Evolutionary conservation across 2,797 vertebrate species (phyloP).

Genomic region (Phoxinus dragarum): DNA sequence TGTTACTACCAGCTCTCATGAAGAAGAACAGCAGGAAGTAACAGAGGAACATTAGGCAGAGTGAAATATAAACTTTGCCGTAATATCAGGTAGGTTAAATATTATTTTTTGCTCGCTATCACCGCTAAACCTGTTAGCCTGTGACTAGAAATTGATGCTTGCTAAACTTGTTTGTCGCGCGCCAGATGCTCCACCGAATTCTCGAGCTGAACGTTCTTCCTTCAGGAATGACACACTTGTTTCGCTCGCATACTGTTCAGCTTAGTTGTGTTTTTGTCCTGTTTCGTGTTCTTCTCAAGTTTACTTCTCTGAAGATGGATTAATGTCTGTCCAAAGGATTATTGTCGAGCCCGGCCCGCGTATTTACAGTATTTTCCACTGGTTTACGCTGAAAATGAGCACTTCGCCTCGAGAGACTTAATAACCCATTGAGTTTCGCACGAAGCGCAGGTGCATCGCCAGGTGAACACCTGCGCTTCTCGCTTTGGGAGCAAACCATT

Average conservation of each 20-base stretch:
- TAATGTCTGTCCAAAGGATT: conserved; percentile 21
- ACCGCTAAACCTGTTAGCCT: conserved; percentile 54
- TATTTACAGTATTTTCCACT: background rate
- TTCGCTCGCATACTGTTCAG: background rate
- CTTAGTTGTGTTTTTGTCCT: background rate
- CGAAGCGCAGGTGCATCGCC: conserved; percentile 32
- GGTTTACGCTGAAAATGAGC: background rate
- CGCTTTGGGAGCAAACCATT: background rate
- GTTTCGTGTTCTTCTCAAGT: background rate
- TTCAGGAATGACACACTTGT: background rate
- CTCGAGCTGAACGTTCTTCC: background rate
- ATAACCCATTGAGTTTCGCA: background rate
- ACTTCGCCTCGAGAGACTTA: background rate
- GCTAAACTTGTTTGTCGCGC: conserved; percentile 11
- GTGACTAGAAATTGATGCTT: conserved; percentile 2
- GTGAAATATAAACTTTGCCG: conserved; percentile 20
- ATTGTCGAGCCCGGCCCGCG: background rate
- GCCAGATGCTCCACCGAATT: background rate
- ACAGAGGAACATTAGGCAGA: background rate
- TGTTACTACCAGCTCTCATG: background rate
- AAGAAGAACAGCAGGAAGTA: conserved; percentile 10
- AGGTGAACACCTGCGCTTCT: conserved; percentile 38
- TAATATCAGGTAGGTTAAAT: conserved; percentile 40
- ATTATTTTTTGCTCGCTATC: conserved; percentile 9
- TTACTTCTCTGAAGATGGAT: conserved; percentile 8